Conservation (phyloP, 2,113 vertebrate species). For the Genyomyrus donnyi region DNA sequence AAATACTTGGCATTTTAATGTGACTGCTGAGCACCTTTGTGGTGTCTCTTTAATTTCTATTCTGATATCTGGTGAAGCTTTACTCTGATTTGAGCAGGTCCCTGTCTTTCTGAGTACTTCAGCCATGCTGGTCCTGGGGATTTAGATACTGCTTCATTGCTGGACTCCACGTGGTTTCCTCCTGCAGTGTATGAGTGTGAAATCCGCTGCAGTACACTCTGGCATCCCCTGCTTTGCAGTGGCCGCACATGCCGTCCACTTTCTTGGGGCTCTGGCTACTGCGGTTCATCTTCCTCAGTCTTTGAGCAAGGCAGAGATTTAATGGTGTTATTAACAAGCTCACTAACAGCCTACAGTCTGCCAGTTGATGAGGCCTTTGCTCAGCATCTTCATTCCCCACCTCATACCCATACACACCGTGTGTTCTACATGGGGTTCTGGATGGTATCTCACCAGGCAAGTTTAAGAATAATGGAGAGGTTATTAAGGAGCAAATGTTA, state of each 20-base stretch:
- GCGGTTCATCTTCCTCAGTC: neutral
- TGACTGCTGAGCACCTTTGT: neutral
- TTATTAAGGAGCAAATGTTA: neutral
- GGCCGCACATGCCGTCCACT: neutral
- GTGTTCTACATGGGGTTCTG: neutral
- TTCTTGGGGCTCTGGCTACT: neutral
- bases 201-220: neutral
- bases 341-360: neutral
- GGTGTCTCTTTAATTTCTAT: neutral
- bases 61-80: neutral
- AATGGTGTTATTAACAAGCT: neutral
- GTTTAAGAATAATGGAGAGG: neutral
- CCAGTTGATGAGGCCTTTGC: neutral
- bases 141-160: neutral
- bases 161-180: neutral
- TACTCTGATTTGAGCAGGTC: neutral
- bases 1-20: neutral
- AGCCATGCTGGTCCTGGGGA: neutral
- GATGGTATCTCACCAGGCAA: neutral
- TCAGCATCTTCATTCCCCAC: neutral
- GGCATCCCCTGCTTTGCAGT: neutral
- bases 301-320: neutral
- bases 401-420: neutral
- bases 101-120: neutral
- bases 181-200: neutral